Evolutionary conservation across 2,797 vertebrate genomes (phyloP).

Genomic region (Macrochelys suwanniensis): DNA sequence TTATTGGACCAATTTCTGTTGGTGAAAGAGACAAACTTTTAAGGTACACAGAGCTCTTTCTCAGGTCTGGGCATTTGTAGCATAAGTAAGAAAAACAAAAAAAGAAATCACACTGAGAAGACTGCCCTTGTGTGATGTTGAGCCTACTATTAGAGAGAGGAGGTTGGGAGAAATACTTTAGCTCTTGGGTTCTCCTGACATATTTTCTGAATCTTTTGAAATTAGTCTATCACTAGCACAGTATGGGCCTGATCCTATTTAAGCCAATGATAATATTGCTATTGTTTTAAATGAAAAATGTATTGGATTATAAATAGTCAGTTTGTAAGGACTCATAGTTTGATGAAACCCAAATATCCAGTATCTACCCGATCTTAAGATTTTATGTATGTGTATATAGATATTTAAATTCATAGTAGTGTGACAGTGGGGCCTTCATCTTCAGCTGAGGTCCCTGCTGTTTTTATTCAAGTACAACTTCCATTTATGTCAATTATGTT

Average conservation of each 20-base stretch:
- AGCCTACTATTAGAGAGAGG: background rate
- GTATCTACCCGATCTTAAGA: background rate
- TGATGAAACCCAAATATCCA: background rate
- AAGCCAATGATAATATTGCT: background rate
- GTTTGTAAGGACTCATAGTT: background rate
- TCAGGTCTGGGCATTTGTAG: background rate
- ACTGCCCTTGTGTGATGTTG: background rate
- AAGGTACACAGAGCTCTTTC: background rate
- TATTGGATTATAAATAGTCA: background rate
- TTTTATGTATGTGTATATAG: fast-evolving
- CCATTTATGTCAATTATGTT: background rate
- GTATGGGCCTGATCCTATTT: fast-evolving
- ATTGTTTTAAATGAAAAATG: background rate
- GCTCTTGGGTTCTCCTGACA: background rate
- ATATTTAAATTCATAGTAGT: background rate
- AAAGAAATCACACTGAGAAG: background rate
- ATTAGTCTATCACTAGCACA: background rate
- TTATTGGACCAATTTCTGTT: background rate
- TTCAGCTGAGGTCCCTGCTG: background rate
- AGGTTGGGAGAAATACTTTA: background rate
- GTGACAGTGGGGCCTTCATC: fast-evolving
- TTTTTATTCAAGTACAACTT: background rate
- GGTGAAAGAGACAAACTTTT: background rate
- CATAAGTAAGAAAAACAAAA: background rate
- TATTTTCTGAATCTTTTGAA: background rate